Conservation (phyloP, 2,113 vertebrate genomes). For the Eleginops maclovinus region DNA sequence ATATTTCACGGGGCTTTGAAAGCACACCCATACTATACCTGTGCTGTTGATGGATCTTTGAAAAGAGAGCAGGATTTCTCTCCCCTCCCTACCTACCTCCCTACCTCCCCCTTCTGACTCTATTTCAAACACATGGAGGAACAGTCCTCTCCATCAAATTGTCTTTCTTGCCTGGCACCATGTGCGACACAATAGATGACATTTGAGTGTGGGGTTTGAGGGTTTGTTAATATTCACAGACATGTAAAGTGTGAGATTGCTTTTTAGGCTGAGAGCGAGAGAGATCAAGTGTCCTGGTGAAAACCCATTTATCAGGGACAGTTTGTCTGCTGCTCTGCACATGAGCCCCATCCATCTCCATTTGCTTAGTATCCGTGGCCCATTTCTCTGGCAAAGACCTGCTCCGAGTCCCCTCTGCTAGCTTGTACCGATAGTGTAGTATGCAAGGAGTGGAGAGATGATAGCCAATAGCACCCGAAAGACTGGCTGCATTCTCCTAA, state of each 20-base stretch:
- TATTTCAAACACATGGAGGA: constrained; percentile 65
- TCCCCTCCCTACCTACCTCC: background rate
- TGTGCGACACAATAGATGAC: constrained; percentile 75
- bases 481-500: background rate
- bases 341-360: constrained; percentile 80
- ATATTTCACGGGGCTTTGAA: constrained; percentile 54
- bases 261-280: constrained; percentile 78
- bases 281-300: constrained; percentile 78
- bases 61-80: constrained; percentile 48
- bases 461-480: constrained; percentile 7
- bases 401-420: constrained; percentile 43
- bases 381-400: constrained; percentile 70
- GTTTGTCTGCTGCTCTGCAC: constrained; percentile 75
- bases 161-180: constrained; percentile 68
- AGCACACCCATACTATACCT: constrained; percentile 57
- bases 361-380: constrained; percentile 76
- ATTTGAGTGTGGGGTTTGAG: constrained; percentile 76
- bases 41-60: constrained; percentile 63
- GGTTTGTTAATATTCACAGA: constrained; percentile 83
- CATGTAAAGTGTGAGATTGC: constrained; percentile 82
- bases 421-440: constrained; percentile 6
- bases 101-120: constrained; percentile 26
- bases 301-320: constrained; percentile 79
- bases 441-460: constrained; percentile 20
- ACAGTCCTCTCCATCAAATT: constrained; percentile 73